Evolutionary conservation across 2,113 vertebrate genomes (phyloP).

Genomic region (Tetrao urogallus): DNA sequence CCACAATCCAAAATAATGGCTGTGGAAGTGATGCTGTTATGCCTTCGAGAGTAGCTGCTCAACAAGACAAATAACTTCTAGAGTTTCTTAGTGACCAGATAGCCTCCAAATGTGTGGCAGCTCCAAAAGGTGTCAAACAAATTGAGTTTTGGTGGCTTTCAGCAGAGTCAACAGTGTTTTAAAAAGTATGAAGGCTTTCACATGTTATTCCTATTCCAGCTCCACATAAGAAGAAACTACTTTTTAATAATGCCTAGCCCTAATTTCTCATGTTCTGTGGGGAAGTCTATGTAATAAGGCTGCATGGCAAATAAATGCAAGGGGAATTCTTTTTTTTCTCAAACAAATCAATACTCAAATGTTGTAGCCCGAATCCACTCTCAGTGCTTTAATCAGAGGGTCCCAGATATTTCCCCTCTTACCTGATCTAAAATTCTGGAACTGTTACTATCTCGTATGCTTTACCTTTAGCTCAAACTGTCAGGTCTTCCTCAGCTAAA

Average conservation of each 20-base stretch:
- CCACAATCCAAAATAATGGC: not conserved
- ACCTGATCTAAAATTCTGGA: not conserved
- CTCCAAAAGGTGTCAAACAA: not conserved
- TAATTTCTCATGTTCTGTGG: not conserved
- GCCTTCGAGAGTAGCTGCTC: not conserved
- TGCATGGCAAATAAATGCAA: not conserved
- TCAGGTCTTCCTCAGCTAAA: not conserved
- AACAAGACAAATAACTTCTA: not conserved
- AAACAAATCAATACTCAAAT: not conserved
- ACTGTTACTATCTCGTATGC: not conserved
- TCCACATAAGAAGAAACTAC: not conserved
- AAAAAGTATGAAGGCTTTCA: not conserved
- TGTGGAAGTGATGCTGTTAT: not conserved
- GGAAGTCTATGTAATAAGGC: not conserved
- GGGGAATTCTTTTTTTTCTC: not conserved
- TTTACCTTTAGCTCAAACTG: not conserved
- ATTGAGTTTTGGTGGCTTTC: not conserved
- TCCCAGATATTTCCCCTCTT: not conserved
- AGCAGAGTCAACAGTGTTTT: not conserved
- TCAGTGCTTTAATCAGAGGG: not conserved
- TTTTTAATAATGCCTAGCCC: not conserved
- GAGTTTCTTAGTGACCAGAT: not conserved
- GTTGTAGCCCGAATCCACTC: not conserved
- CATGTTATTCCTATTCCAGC: not conserved
- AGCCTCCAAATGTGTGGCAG: not conserved